A percentile compares a stretch with the other conserved stretches of the same genome.
Conservation (phyloP, 2,797 vertebrate species). For the Sebastes oblongus region DNA sequence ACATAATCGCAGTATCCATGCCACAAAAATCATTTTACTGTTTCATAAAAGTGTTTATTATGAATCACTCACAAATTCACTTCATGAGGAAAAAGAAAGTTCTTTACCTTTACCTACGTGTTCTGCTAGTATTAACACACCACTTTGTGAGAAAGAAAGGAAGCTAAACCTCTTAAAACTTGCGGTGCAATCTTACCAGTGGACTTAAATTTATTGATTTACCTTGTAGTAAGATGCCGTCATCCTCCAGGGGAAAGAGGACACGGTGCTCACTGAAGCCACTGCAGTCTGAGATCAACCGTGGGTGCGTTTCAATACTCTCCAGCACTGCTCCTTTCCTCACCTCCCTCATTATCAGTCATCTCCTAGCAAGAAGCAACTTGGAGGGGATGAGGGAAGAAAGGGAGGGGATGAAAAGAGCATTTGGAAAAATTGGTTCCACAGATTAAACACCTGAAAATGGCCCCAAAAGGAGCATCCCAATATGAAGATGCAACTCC, state of each 20-base stretch:
- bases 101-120: constrained; percentile 78
- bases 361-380: constrained; percentile 51
- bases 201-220: constrained; percentile 73
- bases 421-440: constrained; percentile 1
- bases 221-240: constrained; percentile 68
- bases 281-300: constrained; percentile 45
- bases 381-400: constrained; percentile 62
- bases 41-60: constrained; percentile 79
- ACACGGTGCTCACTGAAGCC: constrained; percentile 44
- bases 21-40: constrained; percentile 76
- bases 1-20: constrained; percentile 71
- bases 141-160: constrained; percentile 63
- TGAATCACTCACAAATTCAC: constrained; percentile 76
- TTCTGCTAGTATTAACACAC: constrained; percentile 82
- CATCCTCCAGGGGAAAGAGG: constrained; percentile 45
- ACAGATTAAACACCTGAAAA: constrained; percentile 12
- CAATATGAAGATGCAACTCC: constrained; percentile 4
- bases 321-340: constrained; percentile 45
- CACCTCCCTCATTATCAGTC: constrained; percentile 50
- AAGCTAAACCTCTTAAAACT: constrained; percentile 68
- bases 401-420: constrained; percentile 39
- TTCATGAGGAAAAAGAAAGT: constrained; percentile 63
- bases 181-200: constrained; percentile 75
- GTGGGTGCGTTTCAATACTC: not conserved
- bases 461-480: not conserved